Base-by-base conservation (phyloP, 2,113 vertebrate species). In the Ptychochromis oligacanthus region DNA sequence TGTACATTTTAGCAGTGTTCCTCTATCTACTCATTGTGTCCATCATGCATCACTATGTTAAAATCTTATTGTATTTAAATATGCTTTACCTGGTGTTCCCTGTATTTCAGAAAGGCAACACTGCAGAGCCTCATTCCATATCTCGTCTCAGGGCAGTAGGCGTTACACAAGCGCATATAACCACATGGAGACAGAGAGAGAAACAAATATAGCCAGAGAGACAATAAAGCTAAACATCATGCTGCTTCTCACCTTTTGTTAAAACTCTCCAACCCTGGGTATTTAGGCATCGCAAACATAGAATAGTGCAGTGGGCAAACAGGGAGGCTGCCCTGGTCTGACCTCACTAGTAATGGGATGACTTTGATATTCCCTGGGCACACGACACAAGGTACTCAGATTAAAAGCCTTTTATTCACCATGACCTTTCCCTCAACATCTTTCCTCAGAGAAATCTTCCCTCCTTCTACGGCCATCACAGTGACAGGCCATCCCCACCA, bases 381-480 rank as follows among this genome's bases (percentile, higher is more conserved):
- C 88, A 88, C 57, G 87, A 91, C 91, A 91, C 80, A 61, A 77
- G 90, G 89, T 82, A 65, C 86, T 87, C 72, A 79, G 92, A 93
- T 94, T 94, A 94, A 94, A 93, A 92, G 93, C 72, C 89, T 90
- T 93, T 94, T 93, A 93, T 94, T 93, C 89, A 85, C 83, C 79
- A 26, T 93, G 93, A 93, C 93, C 93, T 94, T 93, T 94, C 77
- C 70, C 79, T 91, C 20, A 82, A 84, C 56, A 43, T 83, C 89
- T 88, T 92, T 52, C 93, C 93, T 93, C 82, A 20, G 92, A 93
- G 93, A 93, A 93, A 94, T 93, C 91, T 88, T 83, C 86, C 67
- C 88, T 90, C 84, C 85, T 80, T 87, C 88, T 46, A 26, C 80
- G 67, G 88, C 90, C 93, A 79, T 91, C 85, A 72, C 82, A 65